Base-by-base conservation (phyloP, 1,140 invertebrate genomes). In the Neodiprion fabricii region DNA sequence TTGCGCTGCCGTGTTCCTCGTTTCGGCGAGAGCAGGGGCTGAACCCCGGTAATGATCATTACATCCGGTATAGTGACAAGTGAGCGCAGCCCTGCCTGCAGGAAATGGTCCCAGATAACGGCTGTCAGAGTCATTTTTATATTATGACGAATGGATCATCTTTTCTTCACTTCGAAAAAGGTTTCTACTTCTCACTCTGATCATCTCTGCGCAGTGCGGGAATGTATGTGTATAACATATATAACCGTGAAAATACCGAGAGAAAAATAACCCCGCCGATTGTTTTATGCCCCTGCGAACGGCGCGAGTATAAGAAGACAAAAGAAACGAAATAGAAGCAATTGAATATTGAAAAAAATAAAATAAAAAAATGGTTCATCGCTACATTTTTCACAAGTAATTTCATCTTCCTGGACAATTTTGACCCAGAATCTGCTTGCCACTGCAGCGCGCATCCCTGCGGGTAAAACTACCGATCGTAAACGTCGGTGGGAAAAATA, bases 51-150 rank as follows among this genome's bases (percentile, higher is more conserved):
- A 87, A 88, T 87, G 86, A 88, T 87, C 85, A 88, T 88, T 87
- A 88, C 85, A 85, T 87, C 84, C 83, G 83, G 85, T 78, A 85
- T 79, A 84, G 83, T 87, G 86, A 87, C 85, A 87, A 87, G 86
- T 85, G 85, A 85, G 83, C 73, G 76, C 65, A 70, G 72, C 77
- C 78, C 77, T 77, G 79, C 79, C 85, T 87, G 85, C 80, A 86
- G 85, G 83, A 86, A 88, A 88, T 86, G 83, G 81, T 80, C 81
- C 77, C 77, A 87, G 85, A 87, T 87, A 87, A 87, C 81, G 79
- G 53, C 84, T 86, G 85, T 86, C 85, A 84, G 77, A 79, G 79
- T 79, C 82, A 87, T 85, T 86, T 87, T 87, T 86, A 85, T 85
- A 84, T 83, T 82, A 86, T 87, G 85, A 88, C 82, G 83, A 86